Evolutionary conservation across 2,888 invertebrate species (phyloP).

Genomic region (Leptinotarsa rubiginosa): DNA sequence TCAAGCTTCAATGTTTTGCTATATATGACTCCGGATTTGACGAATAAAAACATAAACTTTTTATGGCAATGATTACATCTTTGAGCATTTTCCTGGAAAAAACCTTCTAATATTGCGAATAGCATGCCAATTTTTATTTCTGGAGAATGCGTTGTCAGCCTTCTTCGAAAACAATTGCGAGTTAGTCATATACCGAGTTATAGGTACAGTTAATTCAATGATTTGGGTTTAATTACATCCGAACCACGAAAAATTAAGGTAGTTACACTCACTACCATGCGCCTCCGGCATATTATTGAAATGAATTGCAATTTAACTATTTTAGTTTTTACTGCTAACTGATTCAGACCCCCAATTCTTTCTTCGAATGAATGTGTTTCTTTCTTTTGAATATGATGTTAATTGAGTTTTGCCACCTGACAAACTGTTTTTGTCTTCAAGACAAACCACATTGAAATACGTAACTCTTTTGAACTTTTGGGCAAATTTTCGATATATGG

Average conservation of each 20-base stretch:
- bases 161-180: constrained; percentile 11
- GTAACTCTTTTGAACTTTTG: too few species aligned
- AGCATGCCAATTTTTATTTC: constrained; percentile 7
- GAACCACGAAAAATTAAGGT: constrained; percentile 15
- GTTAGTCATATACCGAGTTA: constrained; percentile 12
- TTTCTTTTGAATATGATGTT: neutral
- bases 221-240: constrained; percentile 13
- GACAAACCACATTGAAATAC: too few species aligned
- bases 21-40: neutral
- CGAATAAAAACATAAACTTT: neutral
- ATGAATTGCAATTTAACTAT: constrained; percentile 24
- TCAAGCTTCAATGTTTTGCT: too few species aligned
- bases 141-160: neutral
- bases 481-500: too few species aligned
- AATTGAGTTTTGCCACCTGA: neutral
- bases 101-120: neutral
- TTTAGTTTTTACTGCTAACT: constrained; percentile 14
- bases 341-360: neutral
- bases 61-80: neutral
- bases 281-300: constrained; percentile 21
- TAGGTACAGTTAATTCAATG: constrained; percentile 10
- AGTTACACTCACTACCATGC: neutral
- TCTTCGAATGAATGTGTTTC: neutral
- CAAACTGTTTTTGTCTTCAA: too few species aligned
- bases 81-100: neutral